phyloP scores from a whole-genome alignment of 1,140 invertebrate species.

The Aphelenchoides fujianensis region DNA sequence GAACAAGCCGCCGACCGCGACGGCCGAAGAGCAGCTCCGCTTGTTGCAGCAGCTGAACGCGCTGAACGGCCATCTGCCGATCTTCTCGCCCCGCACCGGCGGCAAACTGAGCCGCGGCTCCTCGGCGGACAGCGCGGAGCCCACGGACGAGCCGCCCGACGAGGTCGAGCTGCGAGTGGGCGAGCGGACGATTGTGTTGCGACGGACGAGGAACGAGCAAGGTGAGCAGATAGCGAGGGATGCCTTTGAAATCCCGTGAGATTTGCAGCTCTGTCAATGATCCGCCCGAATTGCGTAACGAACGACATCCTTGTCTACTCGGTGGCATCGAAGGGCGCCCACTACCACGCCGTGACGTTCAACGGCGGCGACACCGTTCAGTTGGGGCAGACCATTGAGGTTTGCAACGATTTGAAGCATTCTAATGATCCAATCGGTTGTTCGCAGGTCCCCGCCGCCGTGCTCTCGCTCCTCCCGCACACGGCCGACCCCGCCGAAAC shows the following conservation, averaged over 20 bases:
- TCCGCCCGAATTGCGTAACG: background rate
- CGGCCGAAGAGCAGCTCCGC: background rate
- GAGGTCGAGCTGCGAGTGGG: background rate
- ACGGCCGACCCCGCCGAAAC: background rate
- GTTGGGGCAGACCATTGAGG: background rate
- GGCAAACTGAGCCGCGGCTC: background rate
- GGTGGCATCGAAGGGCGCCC: background rate
- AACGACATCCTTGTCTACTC: background rate
- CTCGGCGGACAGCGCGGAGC: background rate
- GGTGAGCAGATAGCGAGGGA: too few species aligned
- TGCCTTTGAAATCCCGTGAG: too few species aligned
- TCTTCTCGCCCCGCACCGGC: too few species aligned
- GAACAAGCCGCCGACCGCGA: too few species aligned
- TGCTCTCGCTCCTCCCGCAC: background rate
- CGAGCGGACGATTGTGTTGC: background rate
- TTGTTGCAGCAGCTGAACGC: conserved; percentile 2
- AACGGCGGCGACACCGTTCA: conserved; percentile 1
- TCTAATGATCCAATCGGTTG: too few species aligned
- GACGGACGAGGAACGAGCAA: background rate
- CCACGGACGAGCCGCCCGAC: too few species aligned
- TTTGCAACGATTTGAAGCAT: too few species aligned
- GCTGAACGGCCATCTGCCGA: background rate
- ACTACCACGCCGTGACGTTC: background rate
- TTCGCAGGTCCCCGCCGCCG: background rate
- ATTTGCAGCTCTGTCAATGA: background rate